Conservation (phyloP, 2,113 vertebrate genomes). For the Xiphias gladius region DNA sequence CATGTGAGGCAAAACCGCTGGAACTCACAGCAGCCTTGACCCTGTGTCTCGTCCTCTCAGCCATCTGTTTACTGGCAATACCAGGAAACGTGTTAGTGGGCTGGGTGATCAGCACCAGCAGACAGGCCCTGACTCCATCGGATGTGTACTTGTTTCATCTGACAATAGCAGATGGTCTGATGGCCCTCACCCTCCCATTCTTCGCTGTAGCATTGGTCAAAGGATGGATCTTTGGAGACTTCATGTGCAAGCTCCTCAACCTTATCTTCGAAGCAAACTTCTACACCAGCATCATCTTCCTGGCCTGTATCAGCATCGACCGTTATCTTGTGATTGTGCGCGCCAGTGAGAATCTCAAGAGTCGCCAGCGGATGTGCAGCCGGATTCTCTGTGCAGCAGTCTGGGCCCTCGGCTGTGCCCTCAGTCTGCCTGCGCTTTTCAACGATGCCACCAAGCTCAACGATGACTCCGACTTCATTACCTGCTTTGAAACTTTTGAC, state of each 20-base stretch:
- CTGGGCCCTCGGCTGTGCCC: constrained; percentile 70
- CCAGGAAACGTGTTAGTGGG: constrained; percentile 81
- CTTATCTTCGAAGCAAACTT: constrained; percentile 77
- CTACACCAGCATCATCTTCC: constrained; percentile 85
- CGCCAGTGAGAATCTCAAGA: constrained; percentile 23
- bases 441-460: accelerated
- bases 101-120: constrained; percentile 72
- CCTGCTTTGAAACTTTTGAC: constrained; percentile 57
- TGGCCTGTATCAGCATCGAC: constrained; percentile 83
- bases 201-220: constrained; percentile 25
- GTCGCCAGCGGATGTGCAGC: constrained; percentile 46
- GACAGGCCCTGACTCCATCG: constrained; percentile 64
- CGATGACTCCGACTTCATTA: accelerated
- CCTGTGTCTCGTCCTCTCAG: constrained; percentile 20
- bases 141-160: constrained; percentile 83
- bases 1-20: neutral
- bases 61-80: constrained; percentile 79
- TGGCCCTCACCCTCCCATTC: constrained; percentile 79
- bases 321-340: constrained; percentile 80
- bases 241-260: constrained; percentile 75
- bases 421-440: constrained; percentile 76
- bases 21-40: neutral
- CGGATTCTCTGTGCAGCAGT: constrained; percentile 56
- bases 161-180: constrained; percentile 77
- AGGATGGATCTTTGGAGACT: constrained; percentile 81